These are phyloP conservation scores for Hydrochoerus hydrochaeris DNA, from an alignment of 2,113 vertebrate species.

Conservation along the genomic window DNA sequence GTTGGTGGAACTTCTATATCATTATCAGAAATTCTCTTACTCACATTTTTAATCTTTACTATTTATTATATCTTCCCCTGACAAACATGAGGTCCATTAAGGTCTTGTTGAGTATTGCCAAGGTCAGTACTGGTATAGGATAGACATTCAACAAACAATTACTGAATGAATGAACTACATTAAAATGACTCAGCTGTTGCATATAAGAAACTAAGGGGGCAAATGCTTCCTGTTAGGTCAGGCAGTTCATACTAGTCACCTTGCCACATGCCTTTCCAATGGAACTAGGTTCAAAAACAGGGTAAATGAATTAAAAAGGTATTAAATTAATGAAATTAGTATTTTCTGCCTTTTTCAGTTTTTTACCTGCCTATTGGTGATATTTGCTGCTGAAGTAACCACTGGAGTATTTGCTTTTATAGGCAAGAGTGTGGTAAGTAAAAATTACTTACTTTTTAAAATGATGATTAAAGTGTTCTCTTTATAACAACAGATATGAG, in stretches of 20 bases:
- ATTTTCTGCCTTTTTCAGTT: slow-evolving; percentile 90
- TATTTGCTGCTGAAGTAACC: slow-evolving; percentile 97
- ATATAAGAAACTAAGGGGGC: background rate
- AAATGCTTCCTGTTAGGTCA: background rate
- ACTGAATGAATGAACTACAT: background rate
- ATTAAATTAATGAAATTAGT: slow-evolving; percentile 64
- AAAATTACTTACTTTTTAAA: background rate
- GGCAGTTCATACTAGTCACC: background rate
- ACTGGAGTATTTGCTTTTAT: slow-evolving; percentile 97
- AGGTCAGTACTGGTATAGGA: background rate
- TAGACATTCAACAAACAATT: background rate
- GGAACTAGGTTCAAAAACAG: background rate
- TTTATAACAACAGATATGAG: background rate
- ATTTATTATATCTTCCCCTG: background rate
- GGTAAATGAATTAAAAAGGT: slow-evolving; percentile 31
- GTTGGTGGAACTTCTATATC: background rate
- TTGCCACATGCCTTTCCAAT: slow-evolving; percentile 16
- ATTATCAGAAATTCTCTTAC: background rate
- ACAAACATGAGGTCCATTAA: background rate
- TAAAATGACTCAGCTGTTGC: background rate
- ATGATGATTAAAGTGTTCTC: background rate
- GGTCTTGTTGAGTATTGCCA: background rate
- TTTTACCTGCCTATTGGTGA: slow-evolving; percentile 96
- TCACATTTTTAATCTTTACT: slow-evolving; percentile 7
- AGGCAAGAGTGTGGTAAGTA: slow-evolving; percentile 94